Conservation (phyloP, 2,888 invertebrate genomes). For the Drosophila yooni region DNA sequence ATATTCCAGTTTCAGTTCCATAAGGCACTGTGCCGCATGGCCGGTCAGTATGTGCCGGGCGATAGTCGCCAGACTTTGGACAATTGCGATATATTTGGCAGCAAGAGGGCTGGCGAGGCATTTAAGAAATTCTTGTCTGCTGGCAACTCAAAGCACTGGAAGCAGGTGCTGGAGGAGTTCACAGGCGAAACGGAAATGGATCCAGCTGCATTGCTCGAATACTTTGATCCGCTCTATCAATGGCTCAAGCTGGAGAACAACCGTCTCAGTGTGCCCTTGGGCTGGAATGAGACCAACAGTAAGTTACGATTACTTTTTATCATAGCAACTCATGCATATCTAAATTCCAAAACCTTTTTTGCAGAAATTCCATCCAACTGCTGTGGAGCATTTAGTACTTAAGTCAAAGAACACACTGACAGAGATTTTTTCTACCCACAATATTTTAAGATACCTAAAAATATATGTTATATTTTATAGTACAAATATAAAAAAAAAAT, state of each 20-base stretch:
- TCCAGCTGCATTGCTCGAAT: constrained; percentile 91
- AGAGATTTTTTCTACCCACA: background rate
- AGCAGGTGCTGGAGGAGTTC: constrained; percentile 91
- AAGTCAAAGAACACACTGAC: constrained; percentile 7
- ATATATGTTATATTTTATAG: background rate
- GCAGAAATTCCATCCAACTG: constrained; percentile 73
- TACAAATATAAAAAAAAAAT: background rate
- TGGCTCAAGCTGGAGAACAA: constrained; percentile 91
- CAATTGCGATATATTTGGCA: constrained; percentile 94
- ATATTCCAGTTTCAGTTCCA: constrained; percentile 93
- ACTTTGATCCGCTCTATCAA: constrained; percentile 91
- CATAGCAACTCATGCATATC: background rate
- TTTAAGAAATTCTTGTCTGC: constrained; percentile 89
- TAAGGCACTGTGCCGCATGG: constrained; percentile 89
- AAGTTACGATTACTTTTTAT: constrained; percentile 35
- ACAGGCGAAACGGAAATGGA: constrained; percentile 92
- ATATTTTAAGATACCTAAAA: background rate
- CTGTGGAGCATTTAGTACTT: constrained; percentile 67
- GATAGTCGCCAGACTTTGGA: constrained; percentile 84
- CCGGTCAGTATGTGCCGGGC: constrained; percentile 90
- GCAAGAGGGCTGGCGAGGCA: constrained; percentile 91
- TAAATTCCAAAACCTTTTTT: constrained; percentile 3
- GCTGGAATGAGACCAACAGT: constrained; percentile 86
- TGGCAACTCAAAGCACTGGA: constrained; percentile 91
- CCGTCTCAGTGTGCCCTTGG: constrained; percentile 87